Evolutionary conservation across 2,797 vertebrate species (phyloP).

Genomic region (Lemur catta): DNA sequence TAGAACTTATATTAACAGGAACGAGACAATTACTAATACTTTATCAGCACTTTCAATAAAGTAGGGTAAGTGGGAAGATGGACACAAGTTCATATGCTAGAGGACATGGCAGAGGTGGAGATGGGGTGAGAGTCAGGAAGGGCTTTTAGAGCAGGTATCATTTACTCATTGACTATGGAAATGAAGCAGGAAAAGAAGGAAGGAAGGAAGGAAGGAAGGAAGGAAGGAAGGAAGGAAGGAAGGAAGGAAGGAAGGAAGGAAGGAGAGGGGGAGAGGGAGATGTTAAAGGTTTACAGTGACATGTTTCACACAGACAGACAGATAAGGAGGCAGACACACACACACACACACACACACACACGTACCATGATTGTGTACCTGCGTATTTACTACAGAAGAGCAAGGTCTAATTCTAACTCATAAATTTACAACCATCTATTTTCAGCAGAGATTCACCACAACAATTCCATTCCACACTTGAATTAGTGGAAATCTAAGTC

Average conservation of each 20-base stretch:
- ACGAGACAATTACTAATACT: neutral
- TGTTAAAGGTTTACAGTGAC: neutral
- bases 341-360: neutral
- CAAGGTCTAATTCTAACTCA: neutral
- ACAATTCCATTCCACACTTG: constrained; percentile 26
- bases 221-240: neutral
- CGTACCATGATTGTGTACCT: neutral
- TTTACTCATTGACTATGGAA: neutral
- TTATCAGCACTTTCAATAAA: neutral
- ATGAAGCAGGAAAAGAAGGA: neutral
- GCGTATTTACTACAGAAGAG: neutral
- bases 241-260: neutral
- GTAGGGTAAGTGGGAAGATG: neutral
- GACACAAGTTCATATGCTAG: neutral
- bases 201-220: no score
- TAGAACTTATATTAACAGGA: neutral
- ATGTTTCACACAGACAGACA: neutral
- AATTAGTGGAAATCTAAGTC: constrained; percentile 39
- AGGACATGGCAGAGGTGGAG: neutral
- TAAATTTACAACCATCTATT: neutral
- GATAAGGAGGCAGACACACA: neutral
- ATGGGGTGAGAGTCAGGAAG: neutral
- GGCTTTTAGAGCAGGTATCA: neutral
- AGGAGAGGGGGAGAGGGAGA: neutral
- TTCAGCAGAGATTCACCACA: neutral